Evolutionary conservation across 1,140 invertebrate species (phyloP), one percentile per base, ranked within the genome.

Genomic region (Archegozetes longisetosus): DNA sequence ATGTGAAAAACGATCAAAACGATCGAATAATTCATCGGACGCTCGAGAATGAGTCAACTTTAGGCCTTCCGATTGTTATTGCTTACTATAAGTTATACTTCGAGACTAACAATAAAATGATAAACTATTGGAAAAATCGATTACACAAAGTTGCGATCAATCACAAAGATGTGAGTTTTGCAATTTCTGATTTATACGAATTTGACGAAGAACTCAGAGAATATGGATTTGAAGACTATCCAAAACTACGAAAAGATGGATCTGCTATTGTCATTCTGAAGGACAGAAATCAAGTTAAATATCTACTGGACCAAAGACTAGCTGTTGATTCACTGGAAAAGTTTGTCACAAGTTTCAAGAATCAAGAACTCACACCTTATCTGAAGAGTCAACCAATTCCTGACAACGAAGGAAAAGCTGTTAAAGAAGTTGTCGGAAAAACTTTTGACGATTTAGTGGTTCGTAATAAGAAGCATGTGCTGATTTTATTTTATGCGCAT

Each of bases 401-500:
- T 63, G 23, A 24, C 24, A 62, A 24, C 28, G n/a, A 6, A 20
- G 25, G 40, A 9, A 23, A 28, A 12, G 24, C 13, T 29, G 17
- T 71, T 61, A n/a, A 9, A 56, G 70, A 70, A n/a, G 59, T 77
- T 40, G 77, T 78, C 12, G 76, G 72, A 4, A 67, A 70, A 28
- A 76, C 69, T 58, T 79, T 78, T 64, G 70, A 72, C 27, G 59
- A 71, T 13, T 68, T 74, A 58, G 70, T 77, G 40, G 64, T 69
- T 27, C 68, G 73, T 51, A 66, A 69, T 32, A 66, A 68, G 26
- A 73, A 74, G 58, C 75, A 73, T 62, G 65, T 74, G 17, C 64
- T 78, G 0, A 68, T 78, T 53, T 73, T 76, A 57, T 73, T 78
- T 61, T 77, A 77, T 66, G 77, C 77, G 50, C 77, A 76, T 3